Conservation (phyloP, 2,888 invertebrate genomes). For the Cephus nigrinus region DNA sequence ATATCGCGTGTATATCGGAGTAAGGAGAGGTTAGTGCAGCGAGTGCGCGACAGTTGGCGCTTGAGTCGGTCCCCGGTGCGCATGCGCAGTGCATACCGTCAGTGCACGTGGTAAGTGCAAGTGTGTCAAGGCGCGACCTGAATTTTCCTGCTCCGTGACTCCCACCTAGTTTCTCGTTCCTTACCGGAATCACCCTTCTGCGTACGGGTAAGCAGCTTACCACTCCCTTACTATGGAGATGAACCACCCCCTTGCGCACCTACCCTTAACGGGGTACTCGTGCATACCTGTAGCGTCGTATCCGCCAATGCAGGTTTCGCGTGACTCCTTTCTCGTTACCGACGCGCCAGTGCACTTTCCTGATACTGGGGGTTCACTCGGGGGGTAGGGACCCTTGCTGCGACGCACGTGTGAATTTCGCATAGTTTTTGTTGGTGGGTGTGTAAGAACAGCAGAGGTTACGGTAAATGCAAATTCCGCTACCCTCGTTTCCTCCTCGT, state of each 20-base stretch:
- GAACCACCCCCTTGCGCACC: background rate
- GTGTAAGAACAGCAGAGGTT: background rate
- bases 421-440: background rate
- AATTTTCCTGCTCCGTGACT: constrained; percentile 61
- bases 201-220: background rate
- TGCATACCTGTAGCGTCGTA: background rate
- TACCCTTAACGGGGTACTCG: background rate
- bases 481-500: background rate
- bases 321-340: background rate
- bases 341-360: background rate
- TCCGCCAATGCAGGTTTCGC: background rate
- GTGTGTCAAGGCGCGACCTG: constrained; percentile 67
- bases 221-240: background rate
- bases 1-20: background rate
- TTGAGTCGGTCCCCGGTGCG: constrained; percentile 29
- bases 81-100: constrained; percentile 47
- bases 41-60: constrained; percentile 20
- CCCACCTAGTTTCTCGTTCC: constrained; percentile 2
- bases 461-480: background rate
- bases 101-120: constrained; percentile 66
- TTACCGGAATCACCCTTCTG: constrained; percentile 2
- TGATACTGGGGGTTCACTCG: background rate
- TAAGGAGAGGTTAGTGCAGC: background rate
- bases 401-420: background rate
- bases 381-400: background rate